A percentile compares a stretch with the other conserved stretches of the same genome.
Evolutionary conservation across 2,797 vertebrate genomes (phyloP).

Genomic region (Neopelma chrysocephalum): DNA sequence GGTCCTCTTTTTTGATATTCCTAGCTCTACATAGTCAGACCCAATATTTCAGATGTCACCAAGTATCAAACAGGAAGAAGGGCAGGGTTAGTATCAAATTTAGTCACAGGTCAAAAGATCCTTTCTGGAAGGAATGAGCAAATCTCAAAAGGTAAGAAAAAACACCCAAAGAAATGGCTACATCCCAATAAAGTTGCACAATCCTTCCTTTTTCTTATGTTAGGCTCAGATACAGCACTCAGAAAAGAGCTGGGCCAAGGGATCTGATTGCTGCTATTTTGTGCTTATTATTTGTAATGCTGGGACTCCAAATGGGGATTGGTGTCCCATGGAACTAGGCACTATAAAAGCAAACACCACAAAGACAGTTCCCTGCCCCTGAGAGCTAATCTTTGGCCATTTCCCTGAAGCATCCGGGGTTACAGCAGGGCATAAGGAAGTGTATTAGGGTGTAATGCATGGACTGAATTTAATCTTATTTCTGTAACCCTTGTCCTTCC

Average conservation of each 20-base stretch:
- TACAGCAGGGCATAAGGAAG: background rate
- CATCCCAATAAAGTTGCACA: background rate
- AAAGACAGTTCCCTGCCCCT: background rate
- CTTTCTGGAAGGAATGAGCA: background rate
- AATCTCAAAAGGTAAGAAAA: background rate
- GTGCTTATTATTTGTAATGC: background rate
- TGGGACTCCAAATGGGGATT: background rate
- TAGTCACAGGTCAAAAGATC: background rate
- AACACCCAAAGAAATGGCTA: background rate
- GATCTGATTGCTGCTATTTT: background rate
- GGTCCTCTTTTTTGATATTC: background rate
- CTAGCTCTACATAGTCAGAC: background rate
- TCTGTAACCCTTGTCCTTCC: background rate
- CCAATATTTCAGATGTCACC: background rate
- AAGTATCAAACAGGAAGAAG: background rate
- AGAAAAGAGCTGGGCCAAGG: background rate
- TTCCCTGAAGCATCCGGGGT: background rate
- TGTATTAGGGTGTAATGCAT: background rate
- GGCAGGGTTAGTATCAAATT: background rate
- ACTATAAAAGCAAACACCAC: background rate
- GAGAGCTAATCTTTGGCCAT: background rate
- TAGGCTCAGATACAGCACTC: background rate
- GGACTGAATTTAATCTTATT: background rate
- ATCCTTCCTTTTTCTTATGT: background rate
- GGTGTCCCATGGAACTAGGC: background rate